These are phyloP conservation scores for Amia ocellicauda DNA, from an alignment of 2,113 vertebrate genomes.

Conservation along the genomic window DNA sequence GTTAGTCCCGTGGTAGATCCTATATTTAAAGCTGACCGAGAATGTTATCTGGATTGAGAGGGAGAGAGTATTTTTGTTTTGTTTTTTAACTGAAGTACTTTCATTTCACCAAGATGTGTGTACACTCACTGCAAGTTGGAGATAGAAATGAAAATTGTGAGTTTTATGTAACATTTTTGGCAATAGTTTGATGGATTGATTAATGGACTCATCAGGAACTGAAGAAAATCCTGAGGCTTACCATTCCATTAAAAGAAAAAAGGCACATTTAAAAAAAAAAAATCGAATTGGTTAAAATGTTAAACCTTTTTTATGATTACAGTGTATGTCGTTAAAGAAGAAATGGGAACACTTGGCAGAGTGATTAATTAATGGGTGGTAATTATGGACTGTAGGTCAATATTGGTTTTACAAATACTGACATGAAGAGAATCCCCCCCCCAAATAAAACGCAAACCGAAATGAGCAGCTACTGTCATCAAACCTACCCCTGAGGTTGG, in stretches of 20 bases:
- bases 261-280: too few species aligned
- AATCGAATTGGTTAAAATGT: too few species aligned
- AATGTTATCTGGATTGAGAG: too few species aligned
- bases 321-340: too few species aligned
- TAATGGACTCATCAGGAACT: too few species aligned
- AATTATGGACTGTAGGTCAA: conserved; percentile 11
- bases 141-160: neutral
- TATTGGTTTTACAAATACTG: conserved; percentile 1
- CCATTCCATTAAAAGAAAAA: too few species aligned
- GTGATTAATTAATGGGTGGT: conserved; percentile 3
- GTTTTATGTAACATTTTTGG: neutral
- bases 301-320: too few species aligned
- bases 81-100: neutral
- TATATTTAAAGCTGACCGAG: neutral
- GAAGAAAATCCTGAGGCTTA: too few species aligned
- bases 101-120: too few species aligned
- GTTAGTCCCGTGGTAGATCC: neutral
- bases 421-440: neutral
- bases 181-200: conserved; percentile 2
- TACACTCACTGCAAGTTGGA: too few species aligned
- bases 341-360: too few species aligned
- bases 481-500: conserved; percentile 31
- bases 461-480: neutral
- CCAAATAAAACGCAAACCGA: neutral
- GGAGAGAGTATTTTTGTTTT: neutral